Base-by-base conservation (phyloP, 2,113 vertebrate genomes). In the Alligator sinensis region DNA sequence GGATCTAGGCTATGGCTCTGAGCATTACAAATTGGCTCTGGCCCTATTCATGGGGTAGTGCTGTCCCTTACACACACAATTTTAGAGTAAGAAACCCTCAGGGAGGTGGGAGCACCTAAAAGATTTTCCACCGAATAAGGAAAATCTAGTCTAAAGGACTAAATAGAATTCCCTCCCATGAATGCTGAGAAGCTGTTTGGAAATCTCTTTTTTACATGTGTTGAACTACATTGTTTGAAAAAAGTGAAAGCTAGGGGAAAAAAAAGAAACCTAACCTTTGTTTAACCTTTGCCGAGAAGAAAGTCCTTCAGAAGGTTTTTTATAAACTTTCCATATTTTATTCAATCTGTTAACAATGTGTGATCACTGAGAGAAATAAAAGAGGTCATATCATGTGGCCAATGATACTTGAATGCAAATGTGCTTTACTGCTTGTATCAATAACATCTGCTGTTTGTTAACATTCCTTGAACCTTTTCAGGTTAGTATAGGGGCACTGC, bases 281-380 rank as follows among this genome's bases (percentile, higher is more conserved):
- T 62, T 96, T 91, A 93, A 88, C 15, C 34, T 79, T 86, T 72
- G 10, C 38, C 68, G 28, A 91, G 59, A 89, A n/a, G 47, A 27
- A 80, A 74, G 3, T 74, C 34, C 25, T 96, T 85, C 38, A 63
- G 77, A 18, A 92, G 54, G 30, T 83, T 16, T 55, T 79, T 90
- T 55, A 83, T 55, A 16, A 5, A 80, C 3, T 88, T 83, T 87
- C 82, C 4, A 92, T 88, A 86, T 87, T 64, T 94, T 77, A 57
- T n/a, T 80, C 30, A 72, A 13, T 70, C 76, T 78, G 13, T 64
- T 94, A 93, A 76, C 2, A 88, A 58, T 57, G 57, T 64, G 34
- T 5, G 12, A 78, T 80, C 64, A 66, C 38, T 82, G 66, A 86
- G 58, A 89, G 34, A 27, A 72, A 84, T 60, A 59, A 77, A 94